Percentiles rank a stretch among this genome's conserved stretches.
Conservation (phyloP, 2,797 vertebrate genomes). For the Monodelphis domestica region DNA sequence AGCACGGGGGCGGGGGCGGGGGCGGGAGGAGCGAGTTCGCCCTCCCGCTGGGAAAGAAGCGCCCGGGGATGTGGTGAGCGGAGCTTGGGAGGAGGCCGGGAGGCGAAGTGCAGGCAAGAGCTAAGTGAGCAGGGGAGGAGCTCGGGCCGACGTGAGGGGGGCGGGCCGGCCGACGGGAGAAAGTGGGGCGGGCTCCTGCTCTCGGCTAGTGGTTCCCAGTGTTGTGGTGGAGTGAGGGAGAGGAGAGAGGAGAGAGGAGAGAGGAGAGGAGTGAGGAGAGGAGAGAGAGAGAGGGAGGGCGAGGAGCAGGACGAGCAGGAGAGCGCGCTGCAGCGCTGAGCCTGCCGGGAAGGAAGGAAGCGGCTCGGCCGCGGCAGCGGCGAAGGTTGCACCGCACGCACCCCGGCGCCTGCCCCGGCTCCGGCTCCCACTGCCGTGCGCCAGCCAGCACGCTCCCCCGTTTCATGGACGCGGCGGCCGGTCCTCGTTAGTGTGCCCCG, state of each 20-base stretch:
- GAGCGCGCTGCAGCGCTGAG: conserved; percentile 75
- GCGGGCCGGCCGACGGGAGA: background rate
- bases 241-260: conserved; percentile 1
- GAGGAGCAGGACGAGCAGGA: conserved; percentile 39
- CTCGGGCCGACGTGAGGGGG: conserved; percentile 1
- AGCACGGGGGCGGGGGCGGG: conserved; percentile 15
- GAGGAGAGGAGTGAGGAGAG: conserved; percentile 5
- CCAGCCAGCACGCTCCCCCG: background rate
- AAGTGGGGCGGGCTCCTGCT: background rate
- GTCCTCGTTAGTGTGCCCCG: conserved; percentile 12
- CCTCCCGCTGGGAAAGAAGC: background rate
- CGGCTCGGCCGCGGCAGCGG: conserved; percentile 67
- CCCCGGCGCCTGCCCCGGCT: conserved; percentile 77
- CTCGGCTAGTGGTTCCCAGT: conserved; percentile 1
- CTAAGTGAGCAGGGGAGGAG: background rate
- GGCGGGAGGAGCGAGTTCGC: background rate
- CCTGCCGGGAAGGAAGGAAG: conserved; percentile 81
- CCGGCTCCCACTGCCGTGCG: conserved; percentile 19
- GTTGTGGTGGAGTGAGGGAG: background rate
- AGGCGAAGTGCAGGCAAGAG: background rate
- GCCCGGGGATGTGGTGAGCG: background rate
- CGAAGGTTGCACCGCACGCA: conserved; percentile 66
- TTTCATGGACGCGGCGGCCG: background rate
- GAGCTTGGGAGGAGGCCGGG: background rate
- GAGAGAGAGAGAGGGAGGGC: background rate